A percentile compares a stretch with the other conserved stretches of the same genome.
phyloP scores from a whole-genome alignment of 2,797 vertebrate genomes.

The Siniperca undulata region DNA sequence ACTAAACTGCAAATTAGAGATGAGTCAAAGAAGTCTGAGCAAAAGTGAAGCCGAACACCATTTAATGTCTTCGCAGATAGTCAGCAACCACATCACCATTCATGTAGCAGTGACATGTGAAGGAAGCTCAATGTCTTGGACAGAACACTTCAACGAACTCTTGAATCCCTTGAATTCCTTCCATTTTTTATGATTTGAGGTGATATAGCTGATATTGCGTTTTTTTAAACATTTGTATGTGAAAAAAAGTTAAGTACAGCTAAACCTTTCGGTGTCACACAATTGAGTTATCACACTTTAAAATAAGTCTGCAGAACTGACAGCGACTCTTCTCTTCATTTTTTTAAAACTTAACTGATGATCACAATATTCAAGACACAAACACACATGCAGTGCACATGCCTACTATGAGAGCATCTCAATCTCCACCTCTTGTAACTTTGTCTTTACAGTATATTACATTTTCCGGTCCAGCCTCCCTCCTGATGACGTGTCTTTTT shows the following conservation, averaged over 20 bases:
- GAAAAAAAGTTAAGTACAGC: not conserved
- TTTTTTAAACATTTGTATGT: not conserved
- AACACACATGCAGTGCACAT: not conserved
- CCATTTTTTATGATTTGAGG: not conserved
- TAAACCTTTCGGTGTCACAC: not conserved
- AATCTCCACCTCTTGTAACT: not conserved
- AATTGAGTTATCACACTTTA: not conserved
- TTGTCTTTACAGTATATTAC: conserved; percentile 11
- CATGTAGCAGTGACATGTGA: not conserved
- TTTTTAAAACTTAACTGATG: not conserved
- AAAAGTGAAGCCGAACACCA: not conserved
- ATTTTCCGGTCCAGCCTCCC: conserved; percentile 11
- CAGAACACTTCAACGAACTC: not conserved
- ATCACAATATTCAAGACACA: not conserved
- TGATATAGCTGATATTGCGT: not conserved
- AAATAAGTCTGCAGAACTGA: not conserved
- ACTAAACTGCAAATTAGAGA: not conserved
- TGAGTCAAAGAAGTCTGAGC: not conserved
- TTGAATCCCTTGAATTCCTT: not conserved
- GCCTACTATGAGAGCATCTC: not conserved
- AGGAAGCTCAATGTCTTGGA: not conserved
- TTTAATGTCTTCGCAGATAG: not conserved
- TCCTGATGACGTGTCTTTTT: conserved; percentile 32
- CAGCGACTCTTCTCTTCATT: not conserved
- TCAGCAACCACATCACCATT: not conserved